Base-by-base conservation (phyloP, 2,888 invertebrate species). In the Onchidella celtica region DNA sequence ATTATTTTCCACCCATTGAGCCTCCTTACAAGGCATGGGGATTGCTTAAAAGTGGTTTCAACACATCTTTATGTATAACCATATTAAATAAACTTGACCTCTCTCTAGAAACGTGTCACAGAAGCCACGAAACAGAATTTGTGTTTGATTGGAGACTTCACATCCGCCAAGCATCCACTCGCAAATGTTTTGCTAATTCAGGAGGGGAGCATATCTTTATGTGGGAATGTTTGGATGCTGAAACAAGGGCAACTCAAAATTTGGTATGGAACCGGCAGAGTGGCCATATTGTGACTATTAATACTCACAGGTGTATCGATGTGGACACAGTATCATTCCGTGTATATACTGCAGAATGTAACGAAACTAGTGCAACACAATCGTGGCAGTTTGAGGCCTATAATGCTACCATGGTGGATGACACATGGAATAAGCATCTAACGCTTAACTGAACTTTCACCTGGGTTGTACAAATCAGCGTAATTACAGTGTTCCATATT, bases 391-490 rank as follows among this genome's bases (percentile, higher is more conserved):
- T 76, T 55, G 55, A 40, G 3, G 1, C 21, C 17, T 76, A n/a
- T 27, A 76, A 76, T n/a, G 38, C 76, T 11, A 66, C 66, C 3
- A 47, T 76, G n/a, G 76, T 76, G 0, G 11, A 76, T 14, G 55
- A 55, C n/a, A 40, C 76, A 1, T 76, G 76, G 68, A 68, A 66
- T 17, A 57, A 66, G 21, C 32, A 77, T n/a, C n/a, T n/a, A n/a
- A n/a, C n/a, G n/a, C n/a, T n/a, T n/a, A n/a, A n/a, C n/a, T n/a
- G n/a, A n/a, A n/a, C n/a, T n/a, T n/a, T n/a, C n/a, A n/a, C n/a
- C n/a, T n/a, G n/a, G n/a, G n/a, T n/a, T n/a, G n/a, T n/a, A n/a
- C n/a, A n/a, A n/a, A n/a, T n/a, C n/a, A n/a, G n/a, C n/a, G n/a
- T n/a, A n/a, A n/a, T n/a, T n/a, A n/a, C n/a, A n/a, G n/a, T n/a